These are phyloP conservation scores for Pseudomyrmex gracilis DNA, from an alignment of 1,140 invertebrate genomes.

Conservation along the genomic window DNA sequence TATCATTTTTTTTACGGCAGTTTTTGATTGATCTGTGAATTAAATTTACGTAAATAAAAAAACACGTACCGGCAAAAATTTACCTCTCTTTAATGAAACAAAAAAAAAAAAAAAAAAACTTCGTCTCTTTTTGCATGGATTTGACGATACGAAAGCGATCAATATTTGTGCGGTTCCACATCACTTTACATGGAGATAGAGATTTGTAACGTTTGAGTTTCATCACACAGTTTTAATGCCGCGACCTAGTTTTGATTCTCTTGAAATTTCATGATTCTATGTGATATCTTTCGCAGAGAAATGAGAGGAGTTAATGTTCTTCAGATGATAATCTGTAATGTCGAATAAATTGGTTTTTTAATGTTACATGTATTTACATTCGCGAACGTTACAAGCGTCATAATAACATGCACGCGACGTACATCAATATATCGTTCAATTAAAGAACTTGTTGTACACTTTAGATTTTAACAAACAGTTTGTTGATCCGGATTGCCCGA, in stretches of 20 bases:
- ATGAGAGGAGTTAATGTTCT: too few species aligned
- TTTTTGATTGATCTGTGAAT: conserved; percentile 18
- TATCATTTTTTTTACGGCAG: conserved; percentile 5
- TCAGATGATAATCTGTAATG: too few species aligned
- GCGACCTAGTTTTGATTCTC: too few species aligned
- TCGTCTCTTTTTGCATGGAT: neutral
- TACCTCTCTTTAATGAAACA: neutral
- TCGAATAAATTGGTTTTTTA: neutral
- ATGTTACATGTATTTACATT: neutral
- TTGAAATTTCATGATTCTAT: too few species aligned
- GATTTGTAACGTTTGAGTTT: neutral
- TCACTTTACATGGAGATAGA: neutral
- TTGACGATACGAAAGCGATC: neutral
- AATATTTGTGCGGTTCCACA: neutral
- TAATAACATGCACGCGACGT: neutral
- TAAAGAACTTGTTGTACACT: neutral
- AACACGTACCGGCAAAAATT: neutral
- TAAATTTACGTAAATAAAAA: conserved; percentile 28
- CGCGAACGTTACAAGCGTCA: too few species aligned
- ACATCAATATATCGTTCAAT: neutral
- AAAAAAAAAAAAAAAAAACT: conserved; percentile 1
- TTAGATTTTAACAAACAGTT: neutral
- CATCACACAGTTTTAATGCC: neutral
- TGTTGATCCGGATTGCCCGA: neutral
- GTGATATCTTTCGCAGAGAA: neutral